Conservation (phyloP, 64 coral and sea anemone genomes). For the Pocillopora damicornis region DNA sequence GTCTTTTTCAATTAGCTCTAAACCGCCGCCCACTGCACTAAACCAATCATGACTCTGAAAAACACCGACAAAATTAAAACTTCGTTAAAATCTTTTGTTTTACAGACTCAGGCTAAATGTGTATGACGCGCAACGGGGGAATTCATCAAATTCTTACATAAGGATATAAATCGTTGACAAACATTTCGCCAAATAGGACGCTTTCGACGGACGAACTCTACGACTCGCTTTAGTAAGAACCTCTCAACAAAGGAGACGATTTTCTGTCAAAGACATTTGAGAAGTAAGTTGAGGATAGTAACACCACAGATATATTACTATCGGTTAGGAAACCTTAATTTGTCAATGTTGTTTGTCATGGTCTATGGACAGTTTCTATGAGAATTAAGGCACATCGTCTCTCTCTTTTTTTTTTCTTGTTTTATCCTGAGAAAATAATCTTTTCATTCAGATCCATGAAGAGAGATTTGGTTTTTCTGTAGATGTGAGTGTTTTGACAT, state of each 20-base stretch:
- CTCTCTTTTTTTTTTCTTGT: too few relatives aligned
- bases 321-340: too few relatives aligned
- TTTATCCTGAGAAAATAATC: too few relatives aligned
- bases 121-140: slow-evolving; percentile 15
- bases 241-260: background rate
- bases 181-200: background rate
- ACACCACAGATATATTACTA: too few relatives aligned
- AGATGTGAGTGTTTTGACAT: background rate
- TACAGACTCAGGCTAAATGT: slow-evolving; percentile 20
- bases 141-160: slow-evolving; percentile 16
- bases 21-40: background rate
- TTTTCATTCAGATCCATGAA: background rate
- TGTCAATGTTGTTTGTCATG: too few relatives aligned
- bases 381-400: too few relatives aligned
- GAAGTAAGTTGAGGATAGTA: too few relatives aligned
- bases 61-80: background rate
- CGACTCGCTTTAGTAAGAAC: background rate
- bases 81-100: slow-evolving; percentile 33
- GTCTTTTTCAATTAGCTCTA: background rate
- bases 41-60: background rate
- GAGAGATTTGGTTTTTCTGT: background rate
- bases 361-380: too few relatives aligned
- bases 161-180: background rate
- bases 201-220: background rate
- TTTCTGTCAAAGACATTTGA: too few relatives aligned